Percentiles rank a stretch among this genome's conserved stretches.
These are phyloP conservation scores for Leptothorax acervorum DNA, from an alignment of 2,888 invertebrate species.

Conservation along the genomic window DNA sequence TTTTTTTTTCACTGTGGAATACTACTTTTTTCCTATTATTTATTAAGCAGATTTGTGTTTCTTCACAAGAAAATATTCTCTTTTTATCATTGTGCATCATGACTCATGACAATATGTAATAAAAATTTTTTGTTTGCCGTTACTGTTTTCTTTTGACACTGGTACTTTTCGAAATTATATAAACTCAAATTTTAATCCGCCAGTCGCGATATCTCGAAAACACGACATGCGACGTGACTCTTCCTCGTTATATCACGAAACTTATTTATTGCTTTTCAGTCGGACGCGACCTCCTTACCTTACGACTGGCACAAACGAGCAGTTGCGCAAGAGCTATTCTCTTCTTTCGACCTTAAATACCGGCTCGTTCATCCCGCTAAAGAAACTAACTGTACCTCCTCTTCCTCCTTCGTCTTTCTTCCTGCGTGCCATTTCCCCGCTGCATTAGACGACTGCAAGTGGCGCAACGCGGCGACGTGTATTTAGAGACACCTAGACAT, in stretches of 20 bases:
- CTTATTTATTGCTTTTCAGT: conserved; percentile 73
- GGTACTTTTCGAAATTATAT: not conserved
- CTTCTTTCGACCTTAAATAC: conserved; percentile 56
- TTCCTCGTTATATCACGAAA: conserved; percentile 65
- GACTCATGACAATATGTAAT: not conserved
- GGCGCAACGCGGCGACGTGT: conserved; percentile 1
- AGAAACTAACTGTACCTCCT: conserved; percentile 43
- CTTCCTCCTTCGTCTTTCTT: conserved; percentile 41
- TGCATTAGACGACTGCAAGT: conserved; percentile 7
- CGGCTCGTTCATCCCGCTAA: conserved; percentile 40
- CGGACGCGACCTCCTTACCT: conserved; percentile 73
- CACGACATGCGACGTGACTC: conserved; percentile 37
- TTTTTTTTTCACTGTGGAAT: no score
- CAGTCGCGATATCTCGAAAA: not conserved
- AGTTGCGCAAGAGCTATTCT: conserved; percentile 53
- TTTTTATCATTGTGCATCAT: not conserved
- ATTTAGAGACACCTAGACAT: not conserved
- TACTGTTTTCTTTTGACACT: not conserved
- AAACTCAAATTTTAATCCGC: not conserved
- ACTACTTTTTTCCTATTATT: not conserved
- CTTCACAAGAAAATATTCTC: not conserved
- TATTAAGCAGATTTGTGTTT: not conserved
- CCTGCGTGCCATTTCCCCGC: conserved; percentile 12
- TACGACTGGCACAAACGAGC: conserved; percentile 64
- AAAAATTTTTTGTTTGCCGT: not conserved